These are phyloP conservation scores for Apamea anceps DNA, from an alignment of 2,888 invertebrate genomes.

Conservation along the genomic window DNA sequence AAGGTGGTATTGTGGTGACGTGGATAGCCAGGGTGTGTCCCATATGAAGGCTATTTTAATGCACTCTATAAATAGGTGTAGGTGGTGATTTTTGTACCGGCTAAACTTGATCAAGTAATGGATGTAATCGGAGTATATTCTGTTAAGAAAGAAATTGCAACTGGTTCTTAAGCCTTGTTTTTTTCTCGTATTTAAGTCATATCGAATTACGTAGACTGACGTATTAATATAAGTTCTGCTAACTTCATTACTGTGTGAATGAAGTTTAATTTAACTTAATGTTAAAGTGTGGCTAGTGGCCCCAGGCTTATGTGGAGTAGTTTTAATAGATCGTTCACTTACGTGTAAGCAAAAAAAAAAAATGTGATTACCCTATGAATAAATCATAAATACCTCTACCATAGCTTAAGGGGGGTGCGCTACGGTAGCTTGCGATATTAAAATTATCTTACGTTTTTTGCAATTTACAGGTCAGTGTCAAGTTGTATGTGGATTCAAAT, in stretches of 20 bases:
- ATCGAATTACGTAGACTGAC: slow-evolving; percentile 14
- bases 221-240: slow-evolving; percentile 24
- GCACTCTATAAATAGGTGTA: background rate
- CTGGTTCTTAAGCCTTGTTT: background rate
- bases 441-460: background rate
- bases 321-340: slow-evolving; percentile 2
- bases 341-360: background rate
- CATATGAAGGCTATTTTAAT: background rate
- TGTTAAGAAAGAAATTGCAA: background rate
- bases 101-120: slow-evolving; percentile 4
- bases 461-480: no score
- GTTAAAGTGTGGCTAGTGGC: slow-evolving; percentile 12
- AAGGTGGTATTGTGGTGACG: background rate
- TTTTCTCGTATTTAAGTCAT: background rate
- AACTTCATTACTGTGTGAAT: slow-evolving; percentile 26
- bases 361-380: background rate
- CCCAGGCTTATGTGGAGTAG: background rate
- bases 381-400: background rate
- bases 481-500: no score
- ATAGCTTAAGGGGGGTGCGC: background rate
- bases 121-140: background rate
- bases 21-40: background rate
- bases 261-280: slow-evolving; percentile 45
- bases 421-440: no score
- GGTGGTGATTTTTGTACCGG: slow-evolving; percentile 2